phyloP scores from a whole-genome alignment of 92 coral and sea anemone genomes.

The Siderastrea siderea region DNA sequence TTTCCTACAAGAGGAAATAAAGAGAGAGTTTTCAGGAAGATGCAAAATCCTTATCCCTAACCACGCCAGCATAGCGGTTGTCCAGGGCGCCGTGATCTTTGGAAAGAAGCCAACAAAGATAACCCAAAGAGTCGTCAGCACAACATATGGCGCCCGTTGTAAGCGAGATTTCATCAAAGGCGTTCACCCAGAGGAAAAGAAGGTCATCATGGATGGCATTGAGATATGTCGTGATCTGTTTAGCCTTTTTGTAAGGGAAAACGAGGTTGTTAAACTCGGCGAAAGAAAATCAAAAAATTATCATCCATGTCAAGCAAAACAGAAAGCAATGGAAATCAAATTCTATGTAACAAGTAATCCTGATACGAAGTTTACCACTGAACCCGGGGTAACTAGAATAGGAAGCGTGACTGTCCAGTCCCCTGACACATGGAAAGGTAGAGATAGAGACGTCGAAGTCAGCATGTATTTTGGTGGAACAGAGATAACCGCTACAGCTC shows the following conservation, averaged over 20 bases:
- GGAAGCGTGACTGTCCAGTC: conserved; percentile 42
- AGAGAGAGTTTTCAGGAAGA: background rate
- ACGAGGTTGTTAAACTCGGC: conserved; percentile 66
- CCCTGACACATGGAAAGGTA: conserved; percentile 36
- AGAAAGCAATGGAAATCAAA: conserved; percentile 7
- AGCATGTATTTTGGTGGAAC: conserved; percentile 56
- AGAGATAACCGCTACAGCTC: conserved; percentile 38
- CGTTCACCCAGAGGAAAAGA: conserved; percentile 66
- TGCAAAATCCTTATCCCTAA: conserved; percentile 56
- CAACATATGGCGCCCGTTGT: conserved; percentile 66
- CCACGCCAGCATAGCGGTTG: conserved; percentile 76
- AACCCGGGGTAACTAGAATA: conserved; percentile 69
- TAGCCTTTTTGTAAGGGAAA: conserved; percentile 66
- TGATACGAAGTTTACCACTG: conserved; percentile 57
- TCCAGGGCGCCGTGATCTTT: conserved; percentile 82
- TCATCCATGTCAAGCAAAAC: background rate
- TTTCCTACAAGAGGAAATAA: background rate
- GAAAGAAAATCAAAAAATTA: background rate
- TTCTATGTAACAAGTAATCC: conserved; percentile 55
- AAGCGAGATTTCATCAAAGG: conserved; percentile 54
- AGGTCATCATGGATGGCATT: conserved; percentile 58
- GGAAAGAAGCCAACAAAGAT: conserved; percentile 74
- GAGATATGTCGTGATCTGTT: conserved; percentile 71
- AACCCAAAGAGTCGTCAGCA: conserved; percentile 60
- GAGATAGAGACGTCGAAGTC: conserved; percentile 23